Base-by-base conservation (phyloP, 2,797 vertebrate genomes). In the Menidia menidia region DNA sequence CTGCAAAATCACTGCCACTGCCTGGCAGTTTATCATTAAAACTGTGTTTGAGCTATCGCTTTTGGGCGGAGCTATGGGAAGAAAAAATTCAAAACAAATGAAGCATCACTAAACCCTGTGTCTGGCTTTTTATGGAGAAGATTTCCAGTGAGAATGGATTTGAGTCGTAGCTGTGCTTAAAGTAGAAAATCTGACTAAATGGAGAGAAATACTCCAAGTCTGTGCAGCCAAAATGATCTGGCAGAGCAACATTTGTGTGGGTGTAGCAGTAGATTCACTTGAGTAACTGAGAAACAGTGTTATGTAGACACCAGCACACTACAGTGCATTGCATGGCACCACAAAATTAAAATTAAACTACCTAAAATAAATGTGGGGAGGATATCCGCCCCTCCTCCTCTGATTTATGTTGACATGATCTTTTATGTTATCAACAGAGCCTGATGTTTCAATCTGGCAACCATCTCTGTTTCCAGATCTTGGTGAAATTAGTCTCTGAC, bases 381-480 rank as follows among this genome's bases (percentile, higher is more conserved):
- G 48, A 66, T 52, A 67, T 68, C 14, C 66, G 0, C 53, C 57
- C 52, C 18, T 68, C 56, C 51, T 74, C 53, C 66, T 73, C 39
- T 69, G 65, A 81, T 73, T 63, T 64, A 54, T 13, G 15, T 35
- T 44, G 18, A 54, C 56, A 44, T 64, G 63, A 51, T 65, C 60
- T 64, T 81, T 82, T 60, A 65, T 77, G 71, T 85, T 86, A 85
- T 88, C 78, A 83, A 71, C 61, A 64, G 67, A 78, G 79, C 71
- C 82, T 78, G 77, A 80, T 73, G 82, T 83, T 80, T 92, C 80
- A 86, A 88, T 92, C 83, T 87, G 87, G 80, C 85, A 81, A 73
- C 78, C 75, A 80, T 89, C 79, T 82, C 85, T 77, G 68, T 87
- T 81, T 83, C 79, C 74, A 41, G 87, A 92, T 90, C 92, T 88